Percentiles rank a stretch among this genome's conserved stretches.
Conservation (phyloP, 2,113 vertebrate species). For the Sturnus vulgaris region DNA sequence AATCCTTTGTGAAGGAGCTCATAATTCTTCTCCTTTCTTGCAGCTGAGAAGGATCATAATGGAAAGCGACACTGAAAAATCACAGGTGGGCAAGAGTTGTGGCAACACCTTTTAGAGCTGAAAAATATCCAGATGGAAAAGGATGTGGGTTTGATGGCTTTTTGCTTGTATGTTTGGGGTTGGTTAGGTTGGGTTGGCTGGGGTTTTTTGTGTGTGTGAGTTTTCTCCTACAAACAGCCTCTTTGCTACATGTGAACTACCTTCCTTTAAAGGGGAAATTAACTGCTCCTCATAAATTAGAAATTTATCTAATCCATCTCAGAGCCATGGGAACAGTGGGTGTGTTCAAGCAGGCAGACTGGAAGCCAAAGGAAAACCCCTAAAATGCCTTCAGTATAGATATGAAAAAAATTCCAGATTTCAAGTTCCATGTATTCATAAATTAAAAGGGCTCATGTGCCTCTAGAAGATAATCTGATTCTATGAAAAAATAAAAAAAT, state of each 20-base stretch:
- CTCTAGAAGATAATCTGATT: background rate
- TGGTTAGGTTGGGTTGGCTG: background rate
- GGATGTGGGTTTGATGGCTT: background rate
- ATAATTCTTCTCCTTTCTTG: background rate
- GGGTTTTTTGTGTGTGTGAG: rapidly evolving
- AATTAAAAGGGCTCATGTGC: background rate
- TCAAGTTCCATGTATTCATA: background rate
- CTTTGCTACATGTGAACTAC: background rate
- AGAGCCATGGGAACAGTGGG: background rate
- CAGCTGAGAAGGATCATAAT: background rate
- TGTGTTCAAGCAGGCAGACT: background rate
- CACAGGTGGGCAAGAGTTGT: background rate
- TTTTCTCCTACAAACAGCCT: background rate
- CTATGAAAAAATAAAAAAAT: no score
- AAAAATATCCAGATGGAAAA: background rate
- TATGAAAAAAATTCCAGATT: background rate
- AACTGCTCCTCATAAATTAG: background rate
- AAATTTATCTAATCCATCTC: background rate
- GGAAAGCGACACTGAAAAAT: background rate
- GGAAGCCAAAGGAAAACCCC: background rate
- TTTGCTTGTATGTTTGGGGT: background rate
- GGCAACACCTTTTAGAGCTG: background rate
- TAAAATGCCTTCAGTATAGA: background rate
- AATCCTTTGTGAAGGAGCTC: background rate
- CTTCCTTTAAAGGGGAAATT: background rate